These are phyloP conservation scores for Drosophila nr. perissopoda DNA, from an alignment of 2,888 invertebrate species.

Conservation along the genomic window DNA sequence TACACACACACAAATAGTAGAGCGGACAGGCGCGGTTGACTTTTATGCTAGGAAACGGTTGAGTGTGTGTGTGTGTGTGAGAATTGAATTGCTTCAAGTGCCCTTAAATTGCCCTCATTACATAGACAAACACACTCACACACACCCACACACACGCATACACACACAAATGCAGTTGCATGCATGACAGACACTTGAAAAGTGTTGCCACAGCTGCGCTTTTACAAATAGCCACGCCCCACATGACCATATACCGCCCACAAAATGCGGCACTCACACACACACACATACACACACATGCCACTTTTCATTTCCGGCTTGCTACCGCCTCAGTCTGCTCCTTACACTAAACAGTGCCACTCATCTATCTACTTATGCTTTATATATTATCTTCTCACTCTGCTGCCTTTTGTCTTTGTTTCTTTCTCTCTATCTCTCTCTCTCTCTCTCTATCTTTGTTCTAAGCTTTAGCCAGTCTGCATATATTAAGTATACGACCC, in stretches of 20 bases:
- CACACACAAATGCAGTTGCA: slow-evolving; percentile 13
- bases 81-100: slow-evolving; percentile 76
- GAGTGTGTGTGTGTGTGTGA: slow-evolving; percentile 61
- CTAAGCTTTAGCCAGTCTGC: slow-evolving; percentile 2
- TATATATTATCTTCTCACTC: slow-evolving; percentile 59
- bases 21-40: slow-evolving; percentile 29
- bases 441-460: background rate
- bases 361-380: slow-evolving; percentile 72
- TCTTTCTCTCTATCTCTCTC: background rate
- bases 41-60: slow-evolving; percentile 42
- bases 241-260: slow-evolving; percentile 32
- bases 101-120: slow-evolving; percentile 80
- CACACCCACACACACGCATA: slow-evolving; percentile 25
- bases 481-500: slow-evolving; percentile 59
- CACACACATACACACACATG: slow-evolving; percentile 45
- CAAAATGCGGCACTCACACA: slow-evolving; percentile 39
- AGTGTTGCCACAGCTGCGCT: slow-evolving; percentile 77
- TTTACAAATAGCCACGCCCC: slow-evolving; percentile 69
- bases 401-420: slow-evolving; percentile 7
- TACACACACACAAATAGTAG: slow-evolving; percentile 14
- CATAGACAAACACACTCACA: slow-evolving; percentile 68
- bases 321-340: slow-evolving; percentile 1
- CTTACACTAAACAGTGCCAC: slow-evolving; percentile 42
- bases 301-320: slow-evolving; percentile 75
- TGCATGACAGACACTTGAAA: slow-evolving; percentile 50